Conservation (phyloP, 2,888 invertebrate species). For the Trichacis sp. region DNA sequence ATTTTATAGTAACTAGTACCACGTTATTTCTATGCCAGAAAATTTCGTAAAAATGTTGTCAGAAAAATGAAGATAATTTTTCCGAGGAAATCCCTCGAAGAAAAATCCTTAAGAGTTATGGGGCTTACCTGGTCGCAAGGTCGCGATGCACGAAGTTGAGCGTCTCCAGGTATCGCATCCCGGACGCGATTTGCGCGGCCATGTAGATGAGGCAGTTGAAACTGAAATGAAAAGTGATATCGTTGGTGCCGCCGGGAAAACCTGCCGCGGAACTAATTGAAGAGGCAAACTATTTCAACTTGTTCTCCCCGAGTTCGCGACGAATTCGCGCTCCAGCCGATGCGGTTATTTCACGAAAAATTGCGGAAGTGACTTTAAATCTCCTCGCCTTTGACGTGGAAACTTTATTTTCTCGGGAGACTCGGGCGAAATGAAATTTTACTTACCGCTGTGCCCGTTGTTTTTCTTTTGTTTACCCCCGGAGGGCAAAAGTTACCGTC, state of each 20-base stretch:
- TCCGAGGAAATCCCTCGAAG: no score
- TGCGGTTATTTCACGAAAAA: conserved; percentile 28
- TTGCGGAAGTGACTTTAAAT: conserved; percentile 20
- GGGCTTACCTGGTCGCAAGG: conserved; percentile 79
- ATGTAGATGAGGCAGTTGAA: conserved; percentile 83
- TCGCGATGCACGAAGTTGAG: conserved; percentile 92
- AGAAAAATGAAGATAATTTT: no score
- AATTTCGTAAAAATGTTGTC: no score
- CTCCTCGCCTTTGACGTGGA: conserved; percentile 17
- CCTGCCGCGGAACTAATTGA: conserved; percentile 37
- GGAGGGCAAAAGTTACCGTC: neutral
- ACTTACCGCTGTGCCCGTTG: conserved; percentile 4
- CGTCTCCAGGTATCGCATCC: conserved; percentile 88
- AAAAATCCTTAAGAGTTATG: no score
- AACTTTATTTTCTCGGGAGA: conserved; percentile 26
- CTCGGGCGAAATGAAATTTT: conserved; percentile 16
- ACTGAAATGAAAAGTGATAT: conserved; percentile 68
- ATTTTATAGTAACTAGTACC: no score
- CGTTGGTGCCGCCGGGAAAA: conserved; percentile 32
- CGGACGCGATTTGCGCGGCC: conserved; percentile 87
- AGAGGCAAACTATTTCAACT: conserved; percentile 40
- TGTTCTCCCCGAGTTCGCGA: conserved; percentile 30
- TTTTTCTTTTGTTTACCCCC: neutral
- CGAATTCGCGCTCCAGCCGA: no score
- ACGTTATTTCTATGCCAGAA: no score